Evolutionary conservation across 2,113 vertebrate genomes (phyloP).

Genomic region (Phoenicopterus ruber): DNA sequence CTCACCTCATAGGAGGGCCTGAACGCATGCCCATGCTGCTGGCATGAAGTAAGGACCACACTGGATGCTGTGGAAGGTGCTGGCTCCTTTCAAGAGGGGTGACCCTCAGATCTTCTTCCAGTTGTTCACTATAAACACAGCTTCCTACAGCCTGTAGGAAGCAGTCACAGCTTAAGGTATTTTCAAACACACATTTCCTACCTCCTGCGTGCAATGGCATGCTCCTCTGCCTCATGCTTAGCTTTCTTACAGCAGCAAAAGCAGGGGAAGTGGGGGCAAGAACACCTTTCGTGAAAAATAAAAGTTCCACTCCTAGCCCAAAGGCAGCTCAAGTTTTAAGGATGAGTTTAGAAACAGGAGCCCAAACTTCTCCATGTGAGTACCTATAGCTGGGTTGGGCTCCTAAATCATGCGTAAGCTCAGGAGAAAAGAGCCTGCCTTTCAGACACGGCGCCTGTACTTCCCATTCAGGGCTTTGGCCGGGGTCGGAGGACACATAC

Average conservation of each 20-base stretch:
- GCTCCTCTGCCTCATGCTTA: neutral
- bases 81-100: neutral
- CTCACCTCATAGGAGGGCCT: neutral
- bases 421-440: neutral
- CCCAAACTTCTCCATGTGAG: neutral
- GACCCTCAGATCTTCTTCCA: neutral
- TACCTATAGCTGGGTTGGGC: neutral
- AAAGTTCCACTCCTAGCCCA: neutral
- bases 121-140: neutral
- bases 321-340: neutral
- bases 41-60: neutral
- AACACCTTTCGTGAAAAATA: neutral
- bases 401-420: neutral
- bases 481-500: neutral
- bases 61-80: neutral
- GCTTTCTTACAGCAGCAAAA: neutral
- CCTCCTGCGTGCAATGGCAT: neutral
- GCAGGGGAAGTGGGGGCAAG: neutral
- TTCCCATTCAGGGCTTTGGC: neutral
- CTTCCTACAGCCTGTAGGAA: neutral
- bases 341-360: neutral
- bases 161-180: neutral
- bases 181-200: neutral
- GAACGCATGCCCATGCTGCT: rapidly evolving
- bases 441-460: neutral